Conservation (phyloP, 2,888 invertebrate genomes). For the Perizoma flavofasciatum region DNA sequence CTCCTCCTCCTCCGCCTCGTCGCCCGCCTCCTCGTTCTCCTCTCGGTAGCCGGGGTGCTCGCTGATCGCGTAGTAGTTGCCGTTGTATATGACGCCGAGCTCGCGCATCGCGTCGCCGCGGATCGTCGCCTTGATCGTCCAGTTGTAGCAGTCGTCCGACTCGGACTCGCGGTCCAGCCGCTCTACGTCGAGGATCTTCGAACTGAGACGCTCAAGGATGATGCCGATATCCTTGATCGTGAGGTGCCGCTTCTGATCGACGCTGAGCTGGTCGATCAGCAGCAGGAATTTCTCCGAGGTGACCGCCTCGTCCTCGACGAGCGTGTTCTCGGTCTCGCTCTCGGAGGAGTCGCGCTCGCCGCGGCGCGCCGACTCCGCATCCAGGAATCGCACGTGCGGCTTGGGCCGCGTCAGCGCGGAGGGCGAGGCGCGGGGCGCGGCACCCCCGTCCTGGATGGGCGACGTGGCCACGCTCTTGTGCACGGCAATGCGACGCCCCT, state of each 20-base stretch:
- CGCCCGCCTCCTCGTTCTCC: slow-evolving; percentile 93
- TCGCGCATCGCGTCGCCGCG: slow-evolving; percentile 95
- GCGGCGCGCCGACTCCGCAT: slow-evolving; percentile 86
- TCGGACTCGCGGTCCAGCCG: slow-evolving; percentile 95
- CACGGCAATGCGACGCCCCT: slow-evolving; percentile 94
- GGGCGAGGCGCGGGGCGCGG: slow-evolving; percentile 86
- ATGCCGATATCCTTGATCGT: slow-evolving; percentile 98
- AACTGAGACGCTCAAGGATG: slow-evolving; percentile 95
- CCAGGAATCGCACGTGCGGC: slow-evolving; percentile 94
- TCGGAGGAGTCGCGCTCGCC: slow-evolving; percentile 94
- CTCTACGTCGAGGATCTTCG: slow-evolving; percentile 97
- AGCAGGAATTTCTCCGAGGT: slow-evolving; percentile 96
- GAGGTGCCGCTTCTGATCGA: slow-evolving; percentile 95
- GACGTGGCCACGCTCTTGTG: slow-evolving; percentile 97
- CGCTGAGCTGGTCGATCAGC: slow-evolving; percentile 95
- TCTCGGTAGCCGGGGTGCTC: slow-evolving; percentile 97
- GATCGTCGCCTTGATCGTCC: slow-evolving; percentile 98
- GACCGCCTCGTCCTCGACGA: slow-evolving; percentile 95
- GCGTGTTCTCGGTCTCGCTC: slow-evolving; percentile 96
- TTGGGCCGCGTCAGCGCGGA: slow-evolving; percentile 81
- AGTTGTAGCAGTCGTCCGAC: slow-evolving; percentile 97
- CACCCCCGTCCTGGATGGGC: slow-evolving; percentile 90
- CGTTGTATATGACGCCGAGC: slow-evolving; percentile 96
- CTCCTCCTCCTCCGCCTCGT: slow-evolving; percentile 93
- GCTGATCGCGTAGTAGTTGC: slow-evolving; percentile 97